Evolutionary conservation across 23 tunicate species (phyloP).

Genomic region (Ciona savignyi): DNA sequence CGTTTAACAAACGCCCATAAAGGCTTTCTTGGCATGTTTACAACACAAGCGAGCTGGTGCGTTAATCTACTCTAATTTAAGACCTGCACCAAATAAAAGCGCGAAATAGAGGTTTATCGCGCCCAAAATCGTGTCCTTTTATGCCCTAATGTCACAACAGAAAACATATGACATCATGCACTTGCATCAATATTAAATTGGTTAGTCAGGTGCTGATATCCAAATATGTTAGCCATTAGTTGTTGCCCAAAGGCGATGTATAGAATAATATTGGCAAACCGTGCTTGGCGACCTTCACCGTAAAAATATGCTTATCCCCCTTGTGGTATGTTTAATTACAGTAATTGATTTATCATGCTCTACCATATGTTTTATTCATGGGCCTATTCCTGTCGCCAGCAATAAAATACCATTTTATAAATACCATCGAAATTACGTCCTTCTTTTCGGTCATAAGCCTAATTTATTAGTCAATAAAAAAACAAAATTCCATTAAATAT

Average conservation of each 20-base stretch:
- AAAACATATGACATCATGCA: background rate
- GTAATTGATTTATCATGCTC: constrained; percentile 1
- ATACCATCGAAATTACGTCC: background rate
- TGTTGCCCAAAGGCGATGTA: background rate
- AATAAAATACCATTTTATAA: background rate
- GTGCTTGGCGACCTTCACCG: too few relatives aligned
- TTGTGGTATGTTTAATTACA: background rate
- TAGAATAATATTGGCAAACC: too few relatives aligned
- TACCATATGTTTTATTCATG: background rate
- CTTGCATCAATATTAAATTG: background rate
- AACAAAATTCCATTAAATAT: too few relatives aligned
- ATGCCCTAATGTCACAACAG: background rate
- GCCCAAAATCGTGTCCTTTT: too few relatives aligned
- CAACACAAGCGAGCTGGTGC: too few relatives aligned
- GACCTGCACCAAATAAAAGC: too few relatives aligned
- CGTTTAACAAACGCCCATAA: background rate
- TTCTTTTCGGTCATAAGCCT: too few relatives aligned
- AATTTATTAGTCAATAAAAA: too few relatives aligned
- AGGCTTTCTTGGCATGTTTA: background rate
- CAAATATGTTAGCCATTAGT: background rate
- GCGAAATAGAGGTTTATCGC: too few relatives aligned
- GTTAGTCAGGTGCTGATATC: background rate
- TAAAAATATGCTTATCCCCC: background rate
- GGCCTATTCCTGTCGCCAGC: background rate
- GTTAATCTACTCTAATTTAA: too few relatives aligned